Evolutionary conservation across 2,113 vertebrate genomes (phyloP).

Genomic region (Elgaria multicarinata): DNA sequence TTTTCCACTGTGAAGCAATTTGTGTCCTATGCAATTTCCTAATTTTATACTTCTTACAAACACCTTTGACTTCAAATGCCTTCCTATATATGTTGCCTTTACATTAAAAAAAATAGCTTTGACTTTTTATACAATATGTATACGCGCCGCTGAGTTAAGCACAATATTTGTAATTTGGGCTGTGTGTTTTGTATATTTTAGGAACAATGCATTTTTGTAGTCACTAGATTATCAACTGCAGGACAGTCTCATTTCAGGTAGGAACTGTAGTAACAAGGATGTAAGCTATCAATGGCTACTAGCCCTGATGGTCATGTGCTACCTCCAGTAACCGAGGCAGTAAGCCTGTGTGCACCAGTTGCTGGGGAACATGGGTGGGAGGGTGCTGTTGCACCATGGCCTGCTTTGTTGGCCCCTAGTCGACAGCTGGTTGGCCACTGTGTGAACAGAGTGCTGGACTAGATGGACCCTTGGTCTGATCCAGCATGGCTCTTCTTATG

Average conservation of each 20-base stretch:
- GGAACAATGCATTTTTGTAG: background rate
- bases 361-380: too few species aligned
- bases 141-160: background rate
- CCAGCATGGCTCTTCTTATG: too few species aligned
- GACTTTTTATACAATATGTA: conserved; percentile 27
- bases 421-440: too few species aligned
- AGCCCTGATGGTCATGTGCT: too few species aligned
- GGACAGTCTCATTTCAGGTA: fast-evolving
- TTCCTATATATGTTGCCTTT: conserved; percentile 20
- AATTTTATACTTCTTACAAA: conserved; percentile 28
- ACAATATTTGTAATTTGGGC: conserved; percentile 43
- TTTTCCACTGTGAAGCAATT: fast-evolving
- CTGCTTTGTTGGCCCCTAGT: too few species aligned
- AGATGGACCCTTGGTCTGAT: too few species aligned
- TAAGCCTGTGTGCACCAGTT: too few species aligned
- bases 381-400: too few species aligned
- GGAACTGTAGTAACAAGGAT: background rate
- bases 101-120: conserved; percentile 27
- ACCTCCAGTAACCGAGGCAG: too few species aligned
- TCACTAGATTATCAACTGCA: fast-evolving
- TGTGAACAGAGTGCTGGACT: too few species aligned
- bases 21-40: conserved; percentile 43
- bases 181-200: conserved; percentile 42
- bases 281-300: too few species aligned
- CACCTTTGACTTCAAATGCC: conserved; percentile 20